Percentiles rank a stretch among this genome's conserved stretches.
phyloP scores from a whole-genome alignment of 2,113 vertebrate species.

The Rissa tridactyla region DNA sequence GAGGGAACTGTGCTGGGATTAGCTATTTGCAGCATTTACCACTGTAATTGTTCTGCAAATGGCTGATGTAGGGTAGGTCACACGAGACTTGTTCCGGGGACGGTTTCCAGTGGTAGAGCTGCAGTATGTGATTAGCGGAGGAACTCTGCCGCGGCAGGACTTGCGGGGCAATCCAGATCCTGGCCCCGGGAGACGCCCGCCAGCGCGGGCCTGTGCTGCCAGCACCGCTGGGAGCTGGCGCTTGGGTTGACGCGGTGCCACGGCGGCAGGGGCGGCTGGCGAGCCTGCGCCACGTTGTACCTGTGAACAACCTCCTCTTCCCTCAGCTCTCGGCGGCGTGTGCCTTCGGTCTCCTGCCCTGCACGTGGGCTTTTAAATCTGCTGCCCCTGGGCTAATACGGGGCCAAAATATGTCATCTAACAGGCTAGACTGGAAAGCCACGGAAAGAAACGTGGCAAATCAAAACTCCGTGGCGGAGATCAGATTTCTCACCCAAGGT shows the following conservation, averaged over 20 bases:
- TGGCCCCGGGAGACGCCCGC: neutral
- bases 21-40: constrained; percentile 16
- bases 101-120: neutral
- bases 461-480: neutral
- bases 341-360: neutral
- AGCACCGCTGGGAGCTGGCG: fast-evolving
- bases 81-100: neutral
- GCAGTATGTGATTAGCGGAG: neutral
- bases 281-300: fast-evolving
- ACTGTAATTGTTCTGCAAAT: constrained; percentile 4
- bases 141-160: neutral
- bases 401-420: fast-evolving
- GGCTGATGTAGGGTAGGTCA: constrained; percentile 8
- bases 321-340: neutral
- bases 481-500: neutral
- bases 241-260: fast-evolving
- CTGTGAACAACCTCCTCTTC: neutral
- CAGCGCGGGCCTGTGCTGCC: neutral
- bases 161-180: neutral
- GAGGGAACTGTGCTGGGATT: neutral
- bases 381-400: neutral
- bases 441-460: neutral
- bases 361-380: fast-evolving
- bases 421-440: neutral
- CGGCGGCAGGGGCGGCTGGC: fast-evolving